Base-by-base conservation (phyloP, 2,888 invertebrate species). In the Chelonus formosanus region DNA sequence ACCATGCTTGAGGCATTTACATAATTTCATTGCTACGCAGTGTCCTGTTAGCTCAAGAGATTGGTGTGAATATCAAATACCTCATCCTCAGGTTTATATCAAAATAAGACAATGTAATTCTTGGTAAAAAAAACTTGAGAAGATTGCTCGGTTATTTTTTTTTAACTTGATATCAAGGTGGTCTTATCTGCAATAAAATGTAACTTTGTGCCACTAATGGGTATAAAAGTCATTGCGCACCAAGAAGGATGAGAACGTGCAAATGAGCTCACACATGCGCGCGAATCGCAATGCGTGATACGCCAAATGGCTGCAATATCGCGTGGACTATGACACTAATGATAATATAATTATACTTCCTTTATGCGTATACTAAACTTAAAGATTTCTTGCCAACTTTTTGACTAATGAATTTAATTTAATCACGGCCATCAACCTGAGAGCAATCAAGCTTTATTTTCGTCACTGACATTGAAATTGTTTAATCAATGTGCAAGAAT, bases 1-100 rank as follows among this genome's bases (percentile, higher is more conserved):
- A 80, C 80, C 80, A 79, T 77, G 76, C 77, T 71, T 66, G 59
- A 85, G 62, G 70, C 71, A 78, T 80, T 78, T 78, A 75, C 81
- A 79, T 80, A 78, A 81, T 80, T 79, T 80, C 75, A 77, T 75
- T 75, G 72, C 70, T 70, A 72, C 67, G 61, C 44, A 6, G 8
- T 56, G 43, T 47, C n/a, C 10, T 58, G 35, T 48, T 48, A 4
- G 5, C n/a, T 48, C 48, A 10, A 20, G 36, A 20, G 31, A 40
- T 40, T 40, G 40, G 5, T 40, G 6, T 40, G 40, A 40, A 40
- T 40, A 40, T 40, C 40, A 40, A 40, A 40, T 40, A 40, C 4
- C 40, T 40, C 20, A 20, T 20, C 20, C 20, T 4, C 40, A 6
- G 6, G 4, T 6, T 5, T 5, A 40, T 40, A 40, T 40, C 40